A percentile compares a stretch with the other conserved stretches of the same genome.
Evolutionary conservation across 2,797 vertebrate species (phyloP).

Genomic region (Siniperca scherzeri): DNA sequence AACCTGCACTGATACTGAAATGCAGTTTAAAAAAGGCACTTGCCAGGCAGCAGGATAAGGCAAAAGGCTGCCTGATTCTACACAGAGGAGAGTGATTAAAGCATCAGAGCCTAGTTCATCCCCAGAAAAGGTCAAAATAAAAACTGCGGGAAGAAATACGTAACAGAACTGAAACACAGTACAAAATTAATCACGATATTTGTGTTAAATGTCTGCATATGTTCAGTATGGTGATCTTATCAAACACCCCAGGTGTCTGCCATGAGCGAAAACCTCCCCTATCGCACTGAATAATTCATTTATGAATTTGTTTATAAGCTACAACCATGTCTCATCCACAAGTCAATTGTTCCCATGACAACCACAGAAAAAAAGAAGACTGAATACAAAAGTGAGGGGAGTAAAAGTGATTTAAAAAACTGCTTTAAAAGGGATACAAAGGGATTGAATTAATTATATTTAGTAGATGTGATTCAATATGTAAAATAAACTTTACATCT

Average conservation of each 20-base stretch:
- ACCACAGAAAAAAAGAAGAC: slow-evolving; percentile 36
- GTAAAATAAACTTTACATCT: slow-evolving; percentile 52
- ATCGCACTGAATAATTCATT: slow-evolving; percentile 47
- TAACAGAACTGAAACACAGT: slow-evolving; percentile 10
- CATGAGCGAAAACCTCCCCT: slow-evolving; percentile 18
- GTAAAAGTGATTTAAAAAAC: background rate
- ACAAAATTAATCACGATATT: slow-evolving; percentile 42
- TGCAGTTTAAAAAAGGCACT: slow-evolving; percentile 64
- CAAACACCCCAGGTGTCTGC: slow-evolving; percentile 44
- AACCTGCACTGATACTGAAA: slow-evolving; percentile 35
- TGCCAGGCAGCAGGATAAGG: slow-evolving; percentile 24
- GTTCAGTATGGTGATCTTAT: slow-evolving; percentile 37
- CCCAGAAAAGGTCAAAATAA: slow-evolving; percentile 14
- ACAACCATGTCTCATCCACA: slow-evolving; percentile 26
- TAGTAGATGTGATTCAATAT: slow-evolving; percentile 34
- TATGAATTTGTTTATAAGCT: slow-evolving; percentile 46
- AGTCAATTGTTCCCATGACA: slow-evolving; percentile 64
- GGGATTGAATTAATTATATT: slow-evolving; percentile 38
- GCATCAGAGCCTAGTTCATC: slow-evolving; percentile 21
- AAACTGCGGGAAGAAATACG: slow-evolving; percentile 27
- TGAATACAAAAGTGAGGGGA: slow-evolving; percentile 34
- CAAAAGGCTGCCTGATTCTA: slow-evolving; percentile 9
- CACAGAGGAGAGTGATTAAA: slow-evolving; percentile 12
- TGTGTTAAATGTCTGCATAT: slow-evolving; percentile 48
- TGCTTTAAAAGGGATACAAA: slow-evolving; percentile 43